Percentiles rank a stretch among this genome's conserved stretches.
Conservation (phyloP, 2,113 vertebrate species). For the Cheilinus undulatus region DNA sequence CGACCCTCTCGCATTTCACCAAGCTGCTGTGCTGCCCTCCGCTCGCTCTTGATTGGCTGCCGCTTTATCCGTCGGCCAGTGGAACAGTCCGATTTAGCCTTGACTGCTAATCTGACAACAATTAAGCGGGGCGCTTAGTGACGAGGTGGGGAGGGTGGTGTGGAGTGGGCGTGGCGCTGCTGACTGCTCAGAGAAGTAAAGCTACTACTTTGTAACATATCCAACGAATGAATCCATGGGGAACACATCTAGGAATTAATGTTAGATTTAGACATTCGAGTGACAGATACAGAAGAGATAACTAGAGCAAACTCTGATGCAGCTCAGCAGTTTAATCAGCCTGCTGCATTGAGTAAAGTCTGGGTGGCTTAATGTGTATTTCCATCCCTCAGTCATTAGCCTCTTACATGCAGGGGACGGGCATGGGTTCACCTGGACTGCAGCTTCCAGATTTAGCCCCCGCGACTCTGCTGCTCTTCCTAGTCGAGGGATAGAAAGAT, state of each 20-base stretch:
- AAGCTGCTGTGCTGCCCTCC: background rate
- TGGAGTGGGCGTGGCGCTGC: conserved; percentile 9
- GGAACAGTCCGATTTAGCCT: conserved; percentile 60
- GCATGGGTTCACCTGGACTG: conserved; percentile 38
- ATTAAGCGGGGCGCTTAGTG: conserved; percentile 56
- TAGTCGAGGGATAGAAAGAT: background rate
- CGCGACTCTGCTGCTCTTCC: background rate
- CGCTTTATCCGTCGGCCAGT: conserved; percentile 38
- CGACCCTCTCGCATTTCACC: background rate
- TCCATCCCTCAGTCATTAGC: conserved; percentile 61
- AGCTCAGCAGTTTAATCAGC: background rate
- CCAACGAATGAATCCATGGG: too few species aligned
- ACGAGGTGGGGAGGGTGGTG: background rate
- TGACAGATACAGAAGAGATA: too few species aligned
- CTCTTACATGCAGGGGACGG: conserved; percentile 42
- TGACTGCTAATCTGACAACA: conserved; percentile 69
- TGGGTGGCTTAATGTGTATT: conserved; percentile 39
- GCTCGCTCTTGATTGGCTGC: conserved; percentile 40
- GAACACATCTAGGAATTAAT: too few species aligned
- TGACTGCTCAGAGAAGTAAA: background rate
- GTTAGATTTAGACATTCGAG: too few species aligned
- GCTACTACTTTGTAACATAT: background rate
- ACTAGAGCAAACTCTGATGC: background rate
- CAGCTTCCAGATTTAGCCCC: conserved; percentile 58
- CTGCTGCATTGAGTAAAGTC: conserved; percentile 6